A percentile compares a stretch with the other conserved stretches of the same genome.
Evolutionary conservation across 2,797 vertebrate genomes (phyloP).

Genomic region (Sebastes nivosus): DNA sequence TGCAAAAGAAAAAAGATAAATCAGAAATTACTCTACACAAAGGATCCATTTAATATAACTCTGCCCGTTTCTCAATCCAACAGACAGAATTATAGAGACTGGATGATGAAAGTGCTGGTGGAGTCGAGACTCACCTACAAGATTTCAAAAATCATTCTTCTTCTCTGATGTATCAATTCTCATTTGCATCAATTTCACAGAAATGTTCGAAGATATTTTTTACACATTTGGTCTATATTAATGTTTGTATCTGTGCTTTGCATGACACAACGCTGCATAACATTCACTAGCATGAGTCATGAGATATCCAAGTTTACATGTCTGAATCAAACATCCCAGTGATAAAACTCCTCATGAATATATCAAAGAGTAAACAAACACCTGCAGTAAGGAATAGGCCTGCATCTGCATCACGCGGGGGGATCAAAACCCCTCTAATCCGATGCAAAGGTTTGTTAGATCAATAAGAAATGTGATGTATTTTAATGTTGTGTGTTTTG

Average conservation of each 20-base stretch:
- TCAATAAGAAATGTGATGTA: constrained; percentile 40
- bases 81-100: constrained; percentile 58
- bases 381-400: constrained; percentile 5
- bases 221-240: constrained; percentile 18
- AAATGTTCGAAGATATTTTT: constrained; percentile 17
- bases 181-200: constrained; percentile 63
- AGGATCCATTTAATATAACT: constrained; percentile 67
- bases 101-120: constrained; percentile 49
- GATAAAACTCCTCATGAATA: constrained; percentile 10
- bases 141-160: constrained; percentile 53
- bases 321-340: constrained; percentile 13
- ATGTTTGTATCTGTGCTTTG: constrained; percentile 16
- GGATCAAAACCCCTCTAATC: constrained; percentile 27
- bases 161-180: constrained; percentile 61
- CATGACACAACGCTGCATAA: background rate
- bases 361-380: constrained; percentile 13
- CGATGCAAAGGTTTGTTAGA: constrained; percentile 14
- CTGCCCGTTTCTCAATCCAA: constrained; percentile 62
- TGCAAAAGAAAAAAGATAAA: constrained; percentile 60
- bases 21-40: constrained; percentile 72
- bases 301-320: constrained; percentile 1
- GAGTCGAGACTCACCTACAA: constrained; percentile 55
- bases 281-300: background rate
- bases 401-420: constrained; percentile 12
- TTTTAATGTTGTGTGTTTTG: constrained; percentile 53